Base-by-base conservation (phyloP, 64 coral and sea anemone genomes). In the Montipora foliosa region DNA sequence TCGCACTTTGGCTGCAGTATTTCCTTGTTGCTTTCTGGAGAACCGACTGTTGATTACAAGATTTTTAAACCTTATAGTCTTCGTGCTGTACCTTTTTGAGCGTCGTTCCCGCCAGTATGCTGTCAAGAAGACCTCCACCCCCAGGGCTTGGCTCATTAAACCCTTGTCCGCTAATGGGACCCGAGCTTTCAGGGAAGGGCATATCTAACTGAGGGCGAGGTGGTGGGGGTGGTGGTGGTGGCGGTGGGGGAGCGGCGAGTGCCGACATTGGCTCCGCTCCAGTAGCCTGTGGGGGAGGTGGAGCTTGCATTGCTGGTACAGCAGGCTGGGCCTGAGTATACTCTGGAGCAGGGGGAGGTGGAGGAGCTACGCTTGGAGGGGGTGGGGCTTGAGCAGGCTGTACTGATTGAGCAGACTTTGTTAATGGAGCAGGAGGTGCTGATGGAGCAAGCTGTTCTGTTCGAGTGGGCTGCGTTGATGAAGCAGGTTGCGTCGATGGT, bases 71-170 rank as follows among this genome's bases (percentile, higher is more conserved):
- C 37, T 37, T 37, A 37, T 2, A 37, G 37, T 37, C 37, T 37
- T 37, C 37, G 3, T 69, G 12, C 22, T 7, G 52, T 79, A 93
- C 91, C 91, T 87, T 93, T 64, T 87, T 93, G 11, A 93, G 77
- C 44, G 87, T 83, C 20, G 83, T 61, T 79, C 91, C 91, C 13
- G 91, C 91, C 47, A 87, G 57, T 79, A 93, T 93, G 52, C 91
- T 87, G 29, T 87, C 91, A 19, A 93, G 67, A 24, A 93, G 61
- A 8, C 62, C 82, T 3, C 44, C 13, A 5, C 46, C 82, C 10
- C 19, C 82, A 4, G 5, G 45, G 49, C 91, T 83, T 10, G 73
- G 83, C 47, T 61, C 83, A 20, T 68, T n/a, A n/a, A 71, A 53
- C 8, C 59, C 67, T 13, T 71, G 6, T 12, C 73, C 46, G 6